Evolutionary conservation across 2,113 vertebrate genomes (phyloP).

Genomic region (Speoplatyrhinus poulsoni): DNA sequence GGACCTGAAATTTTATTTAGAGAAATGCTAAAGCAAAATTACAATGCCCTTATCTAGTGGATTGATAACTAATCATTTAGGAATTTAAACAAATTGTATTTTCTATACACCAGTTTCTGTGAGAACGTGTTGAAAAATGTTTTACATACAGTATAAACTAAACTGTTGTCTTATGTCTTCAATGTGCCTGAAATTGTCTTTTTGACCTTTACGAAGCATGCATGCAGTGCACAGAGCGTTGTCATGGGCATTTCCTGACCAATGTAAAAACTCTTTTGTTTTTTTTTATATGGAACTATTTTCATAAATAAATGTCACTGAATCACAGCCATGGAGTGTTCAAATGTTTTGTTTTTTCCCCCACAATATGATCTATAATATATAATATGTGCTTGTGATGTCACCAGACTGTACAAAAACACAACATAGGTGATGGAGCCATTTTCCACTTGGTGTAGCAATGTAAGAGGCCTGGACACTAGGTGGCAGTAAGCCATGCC

Average conservation of each 20-base stretch:
- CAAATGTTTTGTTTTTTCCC: neutral
- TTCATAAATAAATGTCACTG: slow-evolving; percentile 62
- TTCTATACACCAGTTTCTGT: neutral
- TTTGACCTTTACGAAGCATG: slow-evolving; percentile 23
- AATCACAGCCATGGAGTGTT: slow-evolving; percentile 2
- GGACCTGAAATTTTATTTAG: slow-evolving; percentile 3
- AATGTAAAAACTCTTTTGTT: slow-evolving; percentile 20
- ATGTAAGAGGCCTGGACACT: too few species aligned
- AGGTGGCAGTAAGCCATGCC: too few species aligned
- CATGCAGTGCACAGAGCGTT: slow-evolving; percentile 12
- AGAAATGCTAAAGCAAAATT: neutral
- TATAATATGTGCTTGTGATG: neutral
- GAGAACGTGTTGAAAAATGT: slow-evolving; percentile 4
- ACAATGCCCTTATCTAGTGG: slow-evolving; percentile 8
- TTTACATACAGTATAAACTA: too few species aligned
- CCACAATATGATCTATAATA: too few species aligned
- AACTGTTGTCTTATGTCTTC: slow-evolving; percentile 18
- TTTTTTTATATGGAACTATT: slow-evolving; percentile 55
- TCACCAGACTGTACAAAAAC: neutral
- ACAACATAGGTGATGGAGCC: too few species aligned
- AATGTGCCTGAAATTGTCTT: slow-evolving; percentile 56
- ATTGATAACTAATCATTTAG: too few species aligned
- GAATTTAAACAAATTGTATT: neutral
- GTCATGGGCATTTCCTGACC: slow-evolving; percentile 2
- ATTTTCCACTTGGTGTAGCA: too few species aligned